These are phyloP conservation scores for Corythornis leucogaster DNA, from an alignment of 2,797 vertebrate species.

Conservation along the genomic window DNA sequence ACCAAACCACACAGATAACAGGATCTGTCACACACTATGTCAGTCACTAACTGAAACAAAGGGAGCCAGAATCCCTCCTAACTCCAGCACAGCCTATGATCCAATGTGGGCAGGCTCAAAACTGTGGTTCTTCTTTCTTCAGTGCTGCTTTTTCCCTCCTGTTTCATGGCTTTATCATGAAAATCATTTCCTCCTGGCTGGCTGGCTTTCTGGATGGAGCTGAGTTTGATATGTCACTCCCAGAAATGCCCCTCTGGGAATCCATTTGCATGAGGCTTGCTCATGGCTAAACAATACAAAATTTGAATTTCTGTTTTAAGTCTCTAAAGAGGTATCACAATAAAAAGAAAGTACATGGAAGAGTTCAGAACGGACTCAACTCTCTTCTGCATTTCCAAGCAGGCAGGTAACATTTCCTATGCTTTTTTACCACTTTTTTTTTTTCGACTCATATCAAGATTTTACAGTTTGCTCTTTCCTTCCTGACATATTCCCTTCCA, in stretches of 20 bases:
- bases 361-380: background rate
- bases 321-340: background rate
- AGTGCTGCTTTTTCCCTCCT: background rate
- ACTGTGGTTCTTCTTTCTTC: background rate
- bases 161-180: background rate
- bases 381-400: background rate
- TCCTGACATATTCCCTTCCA: background rate
- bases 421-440: background rate
- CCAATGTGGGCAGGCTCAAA: background rate
- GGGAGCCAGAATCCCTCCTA: background rate
- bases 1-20: background rate
- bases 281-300: background rate
- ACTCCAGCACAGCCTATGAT: background rate
- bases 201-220: background rate
- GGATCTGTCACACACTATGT: background rate
- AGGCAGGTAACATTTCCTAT: background rate
- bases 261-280: background rate
- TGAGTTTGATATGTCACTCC: background rate
- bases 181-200: background rate
- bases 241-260: background rate
- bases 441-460: background rate
- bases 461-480: background rate
- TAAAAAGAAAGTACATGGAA: background rate
- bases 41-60: background rate
- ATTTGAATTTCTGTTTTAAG: background rate